Conservation (phyloP, 2,888 invertebrate genomes). For the Lasioglossum lativentre region DNA sequence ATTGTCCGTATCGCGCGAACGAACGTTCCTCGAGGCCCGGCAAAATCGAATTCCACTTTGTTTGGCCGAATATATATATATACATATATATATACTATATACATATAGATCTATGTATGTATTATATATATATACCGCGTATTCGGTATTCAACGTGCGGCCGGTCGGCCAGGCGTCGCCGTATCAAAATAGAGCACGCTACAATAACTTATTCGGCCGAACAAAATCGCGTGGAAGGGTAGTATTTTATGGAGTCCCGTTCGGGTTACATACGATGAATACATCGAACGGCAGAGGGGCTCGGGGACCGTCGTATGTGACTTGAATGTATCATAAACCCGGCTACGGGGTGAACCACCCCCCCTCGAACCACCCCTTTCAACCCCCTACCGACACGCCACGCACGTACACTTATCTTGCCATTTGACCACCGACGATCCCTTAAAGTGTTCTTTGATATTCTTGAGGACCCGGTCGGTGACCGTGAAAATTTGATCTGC, state of each 20-base stretch:
- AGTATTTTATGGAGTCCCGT: slow-evolving; percentile 84
- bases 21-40: slow-evolving; percentile 56
- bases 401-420: slow-evolving; percentile 67
- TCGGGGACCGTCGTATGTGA: slow-evolving; percentile 76
- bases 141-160: slow-evolving; percentile 80
- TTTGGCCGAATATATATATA: slow-evolving; percentile 73
- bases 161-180: slow-evolving; percentile 65
- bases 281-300: slow-evolving; percentile 77
- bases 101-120: neutral
- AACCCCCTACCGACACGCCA: neutral
- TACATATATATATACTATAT: too few relatives aligned
- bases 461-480: neutral
- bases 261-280: slow-evolving; percentile 83
- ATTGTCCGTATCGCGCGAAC: slow-evolving; percentile 73
- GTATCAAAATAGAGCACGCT: slow-evolving; percentile 83
- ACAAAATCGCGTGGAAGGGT: slow-evolving; percentile 80
- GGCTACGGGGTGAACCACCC: slow-evolving; percentile 45
- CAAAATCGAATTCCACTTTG: slow-evolving; percentile 80
- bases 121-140: slow-evolving; percentile 15
- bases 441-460: slow-evolving; percentile 40
- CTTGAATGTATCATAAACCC: slow-evolving; percentile 79
- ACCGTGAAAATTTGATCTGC: neutral
- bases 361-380: slow-evolving; percentile 11
- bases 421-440: slow-evolving; percentile 54
- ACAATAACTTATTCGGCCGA: slow-evolving; percentile 84